These are phyloP conservation scores for Psylliodes chrysocephalus DNA, from an alignment of 2,888 invertebrate genomes.

Conservation along the genomic window DNA sequence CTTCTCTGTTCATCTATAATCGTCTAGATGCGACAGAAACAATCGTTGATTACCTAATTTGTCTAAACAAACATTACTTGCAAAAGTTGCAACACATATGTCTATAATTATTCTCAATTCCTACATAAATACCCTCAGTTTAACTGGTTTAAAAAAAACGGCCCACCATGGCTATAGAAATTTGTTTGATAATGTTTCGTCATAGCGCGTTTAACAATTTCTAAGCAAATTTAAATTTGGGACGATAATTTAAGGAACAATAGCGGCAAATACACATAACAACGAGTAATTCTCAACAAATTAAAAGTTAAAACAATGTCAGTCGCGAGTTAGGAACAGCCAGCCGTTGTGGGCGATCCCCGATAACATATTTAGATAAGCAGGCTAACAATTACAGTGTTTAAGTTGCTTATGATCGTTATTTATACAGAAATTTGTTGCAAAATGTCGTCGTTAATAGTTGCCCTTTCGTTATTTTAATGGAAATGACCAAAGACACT, in stretches of 20 bases:
- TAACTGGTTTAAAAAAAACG: too few species aligned
- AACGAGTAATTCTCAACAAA: constrained; percentile 11
- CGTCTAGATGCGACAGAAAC: too few species aligned
- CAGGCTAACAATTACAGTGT: constrained; percentile 36
- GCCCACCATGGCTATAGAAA: too few species aligned
- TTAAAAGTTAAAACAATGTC: constrained; percentile 36
- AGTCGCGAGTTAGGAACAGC: constrained; percentile 32
- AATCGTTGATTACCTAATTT: too few species aligned
- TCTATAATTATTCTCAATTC: too few species aligned
- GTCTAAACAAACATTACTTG: too few species aligned
- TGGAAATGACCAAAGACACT: constrained; percentile 8
- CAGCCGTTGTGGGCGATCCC: constrained; percentile 37
- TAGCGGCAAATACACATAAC: neutral
- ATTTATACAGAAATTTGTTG: constrained; percentile 39
- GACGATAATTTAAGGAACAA: constrained; percentile 8
- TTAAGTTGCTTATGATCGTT: constrained; percentile 35
- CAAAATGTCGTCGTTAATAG: constrained; percentile 36
- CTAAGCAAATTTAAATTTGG: neutral
- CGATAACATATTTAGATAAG: constrained; percentile 44
- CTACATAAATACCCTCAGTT: too few species aligned
- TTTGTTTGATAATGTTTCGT: neutral
- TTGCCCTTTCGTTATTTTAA: constrained; percentile 27
- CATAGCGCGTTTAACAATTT: neutral
- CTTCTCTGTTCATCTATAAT: too few species aligned
- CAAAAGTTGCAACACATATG: too few species aligned